phyloP scores from a whole-genome alignment of 2,113 vertebrate species.

The Prietella phreatophila region DNA sequence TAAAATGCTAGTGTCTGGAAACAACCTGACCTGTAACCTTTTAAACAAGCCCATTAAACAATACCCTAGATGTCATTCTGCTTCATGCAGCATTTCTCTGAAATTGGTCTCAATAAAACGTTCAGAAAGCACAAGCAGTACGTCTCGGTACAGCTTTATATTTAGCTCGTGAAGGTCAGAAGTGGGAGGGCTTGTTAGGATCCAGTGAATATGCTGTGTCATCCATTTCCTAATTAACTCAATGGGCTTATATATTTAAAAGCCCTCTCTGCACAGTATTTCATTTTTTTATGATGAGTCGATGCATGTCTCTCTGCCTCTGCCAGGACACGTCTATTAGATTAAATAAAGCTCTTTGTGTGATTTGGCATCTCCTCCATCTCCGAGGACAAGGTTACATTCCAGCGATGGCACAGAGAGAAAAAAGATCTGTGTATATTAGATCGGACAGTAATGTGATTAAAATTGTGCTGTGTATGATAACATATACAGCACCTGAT shows the following conservation, averaged over 20 bases:
- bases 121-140: too few species aligned
- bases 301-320: constrained; percentile 15
- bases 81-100: not conserved
- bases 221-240: constrained; percentile 33
- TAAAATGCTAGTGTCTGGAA: not conserved
- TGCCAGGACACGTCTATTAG: constrained; percentile 34
- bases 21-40: not conserved
- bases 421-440: not conserved
- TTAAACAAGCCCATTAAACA: not conserved
- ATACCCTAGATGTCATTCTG: not conserved
- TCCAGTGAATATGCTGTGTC: constrained; percentile 8
- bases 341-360: constrained; percentile 41
- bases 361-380: constrained; percentile 28
- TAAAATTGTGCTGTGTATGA: not conserved
- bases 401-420: not conserved
- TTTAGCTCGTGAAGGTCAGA: constrained; percentile 24
- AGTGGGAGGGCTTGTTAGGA: constrained; percentile 17
- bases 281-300: not conserved
- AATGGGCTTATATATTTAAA: constrained; percentile 31
- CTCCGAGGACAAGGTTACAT: constrained; percentile 32
- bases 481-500: not conserved
- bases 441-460: constrained; percentile 10
- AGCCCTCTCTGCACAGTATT: not conserved
- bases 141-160: not conserved
- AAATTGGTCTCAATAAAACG: not conserved